Conservation (phyloP, 2,888 invertebrate genomes). For the Acleris literana region DNA sequence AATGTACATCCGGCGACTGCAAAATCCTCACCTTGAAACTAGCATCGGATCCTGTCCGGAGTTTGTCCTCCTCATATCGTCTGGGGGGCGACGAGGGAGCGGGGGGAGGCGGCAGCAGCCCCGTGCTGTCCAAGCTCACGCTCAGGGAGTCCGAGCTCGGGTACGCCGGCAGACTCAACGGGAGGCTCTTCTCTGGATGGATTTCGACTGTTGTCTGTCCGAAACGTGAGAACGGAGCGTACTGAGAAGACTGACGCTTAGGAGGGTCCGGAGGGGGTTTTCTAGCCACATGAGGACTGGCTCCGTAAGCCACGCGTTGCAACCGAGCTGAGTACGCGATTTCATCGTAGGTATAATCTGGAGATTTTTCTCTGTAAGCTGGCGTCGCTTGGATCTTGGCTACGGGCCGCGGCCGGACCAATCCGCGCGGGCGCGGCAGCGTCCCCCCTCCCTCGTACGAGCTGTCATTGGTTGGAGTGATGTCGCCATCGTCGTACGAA, state of each 20-base stretch:
- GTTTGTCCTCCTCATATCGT: slow-evolving; percentile 72
- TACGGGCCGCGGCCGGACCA: slow-evolving; percentile 91
- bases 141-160: slow-evolving; percentile 86
- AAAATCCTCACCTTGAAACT: slow-evolving; percentile 91
- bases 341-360: slow-evolving; percentile 79
- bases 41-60: slow-evolving; percentile 90
- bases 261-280: slow-evolving; percentile 93
- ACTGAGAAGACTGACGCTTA: slow-evolving; percentile 86
- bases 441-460: slow-evolving; percentile 91
- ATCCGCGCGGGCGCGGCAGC: slow-evolving; percentile 91
- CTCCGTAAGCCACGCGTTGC: slow-evolving; percentile 83
- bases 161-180: slow-evolving; percentile 85
- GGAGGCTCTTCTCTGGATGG: slow-evolving; percentile 82
- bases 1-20: no score
- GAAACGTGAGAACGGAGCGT: slow-evolving; percentile 77
- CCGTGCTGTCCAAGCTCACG: slow-evolving; percentile 85
- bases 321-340: slow-evolving; percentile 75
- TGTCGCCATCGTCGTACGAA: slow-evolving; percentile 94
- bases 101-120: slow-evolving; percentile 86
- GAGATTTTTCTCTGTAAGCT: slow-evolving; percentile 70
- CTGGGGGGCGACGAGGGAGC: slow-evolving; percentile 86
- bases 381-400: slow-evolving; percentile 88
- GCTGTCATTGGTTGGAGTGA: slow-evolving; percentile 91
- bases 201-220: slow-evolving; percentile 86
- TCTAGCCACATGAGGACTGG: slow-evolving; percentile 89